Conservation (phyloP, 2,888 invertebrate genomes). For the Eupsilia transversa region DNA sequence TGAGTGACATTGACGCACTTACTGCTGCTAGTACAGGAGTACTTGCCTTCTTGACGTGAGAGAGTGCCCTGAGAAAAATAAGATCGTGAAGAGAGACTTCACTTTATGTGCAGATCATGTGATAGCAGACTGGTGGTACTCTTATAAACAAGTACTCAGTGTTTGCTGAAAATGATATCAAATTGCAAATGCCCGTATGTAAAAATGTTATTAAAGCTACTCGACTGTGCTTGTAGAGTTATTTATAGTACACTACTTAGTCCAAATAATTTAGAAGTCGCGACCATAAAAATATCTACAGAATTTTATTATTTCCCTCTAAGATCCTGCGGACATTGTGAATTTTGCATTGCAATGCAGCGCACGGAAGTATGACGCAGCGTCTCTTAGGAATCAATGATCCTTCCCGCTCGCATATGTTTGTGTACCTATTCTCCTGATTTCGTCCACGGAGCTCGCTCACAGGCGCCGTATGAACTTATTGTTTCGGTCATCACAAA, state of each 20-base stretch:
- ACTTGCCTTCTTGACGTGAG: slow-evolving; percentile 38
- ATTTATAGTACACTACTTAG: neutral
- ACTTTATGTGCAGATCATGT: slow-evolving; percentile 4
- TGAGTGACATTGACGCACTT: slow-evolving; percentile 43
- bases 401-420: slow-evolving; percentile 68
- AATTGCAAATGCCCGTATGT: neutral
- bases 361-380: slow-evolving; percentile 76
- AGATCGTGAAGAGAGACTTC: slow-evolving; percentile 14
- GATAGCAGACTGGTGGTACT: neutral
- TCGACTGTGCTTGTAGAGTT: neutral
- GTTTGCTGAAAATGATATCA: neutral
- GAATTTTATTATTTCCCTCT: slow-evolving; percentile 39
- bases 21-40: too few relatives aligned
- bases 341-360: slow-evolving; percentile 75
- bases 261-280: neutral
- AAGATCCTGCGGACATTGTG: slow-evolving; percentile 50
- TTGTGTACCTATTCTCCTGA: slow-evolving; percentile 68
- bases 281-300: slow-evolving; percentile 17
- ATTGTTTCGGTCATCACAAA: slow-evolving; percentile 23
- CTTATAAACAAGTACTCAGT: neutral
- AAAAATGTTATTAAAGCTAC: neutral
- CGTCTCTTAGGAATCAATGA: slow-evolving; percentile 77
- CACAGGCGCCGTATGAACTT: slow-evolving; percentile 13
- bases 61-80: slow-evolving; percentile 30
- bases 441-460: slow-evolving; percentile 62